Evolutionary conservation across 2,888 invertebrate genomes (phyloP).

Genomic region (Dynastes hyllus): DNA sequence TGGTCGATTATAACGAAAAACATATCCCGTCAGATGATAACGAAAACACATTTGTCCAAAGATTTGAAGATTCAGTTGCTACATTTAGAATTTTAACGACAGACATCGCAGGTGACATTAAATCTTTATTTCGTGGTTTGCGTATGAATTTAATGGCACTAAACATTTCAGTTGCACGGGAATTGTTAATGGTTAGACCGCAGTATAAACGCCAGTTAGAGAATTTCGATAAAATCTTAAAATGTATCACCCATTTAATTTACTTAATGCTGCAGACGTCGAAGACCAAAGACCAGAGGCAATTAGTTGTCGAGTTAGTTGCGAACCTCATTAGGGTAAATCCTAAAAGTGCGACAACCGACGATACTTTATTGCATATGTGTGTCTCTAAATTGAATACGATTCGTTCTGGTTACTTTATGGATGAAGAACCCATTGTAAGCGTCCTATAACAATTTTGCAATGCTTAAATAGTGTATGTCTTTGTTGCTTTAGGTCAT

Average conservation of each 20-base stretch:
- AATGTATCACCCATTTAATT: conserved; percentile 86
- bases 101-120: conserved; percentile 73
- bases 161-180: conserved; percentile 72
- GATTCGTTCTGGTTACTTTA: conserved; percentile 84
- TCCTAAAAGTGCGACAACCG: conserved; percentile 80
- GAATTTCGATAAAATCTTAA: conserved; percentile 86
- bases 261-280: conserved; percentile 80
- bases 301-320: conserved; percentile 72
- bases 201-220: conserved; percentile 86
- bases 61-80: conserved; percentile 81
- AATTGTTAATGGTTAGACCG: conserved; percentile 76
- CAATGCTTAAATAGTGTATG: background rate
- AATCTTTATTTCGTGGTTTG: background rate
- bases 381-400: conserved; percentile 86
- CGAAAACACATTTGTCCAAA: conserved; percentile 74
- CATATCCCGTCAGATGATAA: conserved; percentile 72
- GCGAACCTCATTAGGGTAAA: conserved; percentile 76
- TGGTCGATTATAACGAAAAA: conserved; percentile 82
- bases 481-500: conserved; percentile 73
- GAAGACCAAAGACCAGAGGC: conserved; percentile 72
- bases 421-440: conserved; percentile 77
- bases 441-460: conserved; percentile 54
- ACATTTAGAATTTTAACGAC: conserved; percentile 81
- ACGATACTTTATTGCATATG: conserved; percentile 90
- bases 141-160: background rate